Evolutionary conservation across 2,888 invertebrate species (phyloP).

Genomic region (Zygothrica quintamaculata): DNA sequence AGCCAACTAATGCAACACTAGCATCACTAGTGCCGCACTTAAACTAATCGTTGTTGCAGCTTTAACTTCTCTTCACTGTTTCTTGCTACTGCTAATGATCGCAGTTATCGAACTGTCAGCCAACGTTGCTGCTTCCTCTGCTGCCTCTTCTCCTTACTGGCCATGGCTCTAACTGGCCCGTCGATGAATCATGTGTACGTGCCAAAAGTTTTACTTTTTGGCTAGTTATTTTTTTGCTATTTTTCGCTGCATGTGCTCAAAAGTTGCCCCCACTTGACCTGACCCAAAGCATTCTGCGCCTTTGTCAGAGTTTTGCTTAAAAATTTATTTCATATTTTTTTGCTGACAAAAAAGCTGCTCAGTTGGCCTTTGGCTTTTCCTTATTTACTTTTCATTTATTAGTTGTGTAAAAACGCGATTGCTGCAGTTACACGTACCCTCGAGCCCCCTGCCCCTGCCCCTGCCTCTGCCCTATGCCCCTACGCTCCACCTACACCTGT

Average conservation of each 20-base stretch:
- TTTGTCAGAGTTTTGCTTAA: slow-evolving; percentile 32
- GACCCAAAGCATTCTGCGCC: slow-evolving; percentile 29
- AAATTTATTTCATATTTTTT: slow-evolving; percentile 67
- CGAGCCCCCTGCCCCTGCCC: background rate
- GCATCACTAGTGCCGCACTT: too few species aligned
- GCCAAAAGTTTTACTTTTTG: slow-evolving; percentile 56
- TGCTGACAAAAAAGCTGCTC: slow-evolving; percentile 41
- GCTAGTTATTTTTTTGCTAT: slow-evolving; percentile 31
- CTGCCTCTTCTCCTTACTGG: too few species aligned
- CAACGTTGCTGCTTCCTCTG: background rate
- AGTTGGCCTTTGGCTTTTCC: slow-evolving; percentile 37
- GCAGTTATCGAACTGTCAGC: slow-evolving; percentile 54
- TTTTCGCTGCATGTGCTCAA: slow-evolving; percentile 32
- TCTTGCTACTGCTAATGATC: slow-evolving; percentile 42
- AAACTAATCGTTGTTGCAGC: too few species aligned
- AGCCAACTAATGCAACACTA: background rate
- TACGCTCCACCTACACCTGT: too few species aligned
- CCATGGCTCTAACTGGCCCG: slow-evolving; percentile 38
- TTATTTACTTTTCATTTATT: slow-evolving; percentile 77
- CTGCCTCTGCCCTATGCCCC: background rate
- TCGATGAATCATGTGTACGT: slow-evolving; percentile 63
- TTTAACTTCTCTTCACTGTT: slow-evolving; percentile 13
- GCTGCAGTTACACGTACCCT: slow-evolving; percentile 42
- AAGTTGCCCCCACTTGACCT: slow-evolving; percentile 57
- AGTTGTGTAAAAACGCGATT: slow-evolving; percentile 51